Evolutionary conservation across 2,113 vertebrate genomes (phyloP).

Genomic region (Toxostoma redivivum): DNA sequence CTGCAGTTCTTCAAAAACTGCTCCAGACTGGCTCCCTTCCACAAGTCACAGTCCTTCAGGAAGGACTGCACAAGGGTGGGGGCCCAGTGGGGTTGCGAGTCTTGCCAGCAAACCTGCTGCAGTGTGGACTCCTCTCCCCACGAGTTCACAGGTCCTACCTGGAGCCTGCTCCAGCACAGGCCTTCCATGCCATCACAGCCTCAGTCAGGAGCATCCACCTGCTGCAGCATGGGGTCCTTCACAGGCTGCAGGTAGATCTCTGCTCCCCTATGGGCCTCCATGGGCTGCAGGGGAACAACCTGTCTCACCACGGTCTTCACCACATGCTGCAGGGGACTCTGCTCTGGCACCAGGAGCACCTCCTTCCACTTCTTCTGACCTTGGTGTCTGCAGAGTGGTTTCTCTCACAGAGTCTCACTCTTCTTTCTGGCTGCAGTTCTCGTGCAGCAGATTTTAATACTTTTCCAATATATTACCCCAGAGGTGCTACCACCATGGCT

Average conservation of each 20-base stretch:
- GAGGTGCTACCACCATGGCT: rapidly evolving
- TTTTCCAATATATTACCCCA: not conserved
- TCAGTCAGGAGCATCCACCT: not conserved
- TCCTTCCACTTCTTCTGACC: not conserved
- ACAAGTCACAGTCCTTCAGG: not conserved
- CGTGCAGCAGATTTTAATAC: not conserved
- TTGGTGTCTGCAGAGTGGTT: not conserved
- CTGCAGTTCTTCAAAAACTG: not conserved
- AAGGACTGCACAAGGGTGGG: not conserved
- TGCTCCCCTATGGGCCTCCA: not conserved
- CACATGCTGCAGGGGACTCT: not conserved
- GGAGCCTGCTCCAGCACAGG: not conserved
- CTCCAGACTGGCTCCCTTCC: not conserved
- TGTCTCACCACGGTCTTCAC: not conserved
- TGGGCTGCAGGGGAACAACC: not conserved
- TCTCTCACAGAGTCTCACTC: not conserved
- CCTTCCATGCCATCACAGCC: not conserved
- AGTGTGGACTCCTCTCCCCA: not conserved
- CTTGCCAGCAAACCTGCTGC: not conserved
- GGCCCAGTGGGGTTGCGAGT: not conserved
- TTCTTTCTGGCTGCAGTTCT: not conserved
- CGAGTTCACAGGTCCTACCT: not conserved
- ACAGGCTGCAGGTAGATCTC: not conserved
- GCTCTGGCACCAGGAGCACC: rapidly evolving
- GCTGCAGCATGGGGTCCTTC: not conserved